Evolutionary conservation across 2,888 invertebrate species (phyloP), one percentile per base, ranked within the genome.

Genomic region (Agriopis leucophaearia): DNA sequence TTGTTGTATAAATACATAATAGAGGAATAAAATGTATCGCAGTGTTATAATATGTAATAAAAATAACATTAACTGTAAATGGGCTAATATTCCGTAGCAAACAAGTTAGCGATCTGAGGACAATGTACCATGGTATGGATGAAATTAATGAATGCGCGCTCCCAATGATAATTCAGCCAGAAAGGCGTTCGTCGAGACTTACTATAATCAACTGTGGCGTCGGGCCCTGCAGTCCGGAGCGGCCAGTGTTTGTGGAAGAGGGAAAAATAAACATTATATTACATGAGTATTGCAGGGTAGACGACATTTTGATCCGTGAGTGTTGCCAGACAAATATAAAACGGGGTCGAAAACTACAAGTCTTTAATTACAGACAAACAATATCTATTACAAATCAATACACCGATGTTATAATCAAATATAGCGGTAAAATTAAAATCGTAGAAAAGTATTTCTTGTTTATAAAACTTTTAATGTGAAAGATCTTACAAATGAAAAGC

Each of bases 121-220:
- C 75, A 80, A 79, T 81, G 55, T 72, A 77, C 75, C 78, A 82
- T 74, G 50, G 10, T 27, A 4, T 40, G 48, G 47, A 66, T 63
- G 5, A 1, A 73, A 66, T 38, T 38, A 65, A 71, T 64, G 48
- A 50, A 54, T 56, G 58, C 40, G 52, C 44, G 54, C 57, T 56
- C 57, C 70, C 67, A 70, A 62, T 67, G 61, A 62, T 42, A 9
- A n/a, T 48, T 12, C 36, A 64, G 55, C 42, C 44, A 64, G 61
- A 51, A 58, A 36, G 51, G 51, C 15, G n/a, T 57, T 38, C 36
- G 60, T 69, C 10, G 47, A 73, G 69, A 94, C 94, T 94, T 94
- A 94, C 94, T 88, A 94, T 94, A 77, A 94, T 94, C 86, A 94
- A 89, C 81, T 94, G 94, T 83, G 94, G 94, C 74, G 90, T 82